Base-by-base conservation (phyloP, 2,888 invertebrate genomes). In the Sympetrum striolatum region DNA sequence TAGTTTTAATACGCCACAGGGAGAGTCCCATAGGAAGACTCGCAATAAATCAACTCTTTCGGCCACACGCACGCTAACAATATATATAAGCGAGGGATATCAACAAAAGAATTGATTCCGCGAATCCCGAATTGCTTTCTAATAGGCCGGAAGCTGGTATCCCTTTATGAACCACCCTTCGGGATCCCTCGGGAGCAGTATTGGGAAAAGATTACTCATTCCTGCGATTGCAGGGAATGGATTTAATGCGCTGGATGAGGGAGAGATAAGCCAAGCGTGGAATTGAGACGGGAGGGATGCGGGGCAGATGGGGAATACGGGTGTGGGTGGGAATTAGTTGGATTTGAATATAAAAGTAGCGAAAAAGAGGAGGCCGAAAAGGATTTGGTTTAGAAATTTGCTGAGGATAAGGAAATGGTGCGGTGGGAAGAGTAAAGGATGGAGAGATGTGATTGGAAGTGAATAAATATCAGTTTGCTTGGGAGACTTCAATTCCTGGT, bases 101-200 rank as follows among this genome's bases (percentile, higher is more conserved):
- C 73, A 73, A 73, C 86, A 86, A 86, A 82, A 86, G 86, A 86
- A 86, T 86, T 86, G 86, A 86, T 86, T 86, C 60, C 60, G 86
- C 22, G 86, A 64, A 37, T 15, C 22, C 86, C 86, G 86, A 60
- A 86, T 86, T 86, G 86, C 60, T 86, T 86, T 86, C 86, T 86
- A 86, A 86, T 86, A 86, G 60, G 60, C 60, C 60, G 60, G 60
- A 22, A 48, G 64, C 31, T 31, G 31, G 60, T 37, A 18, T 86
- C 86, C 64, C 86, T 15, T 12, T 37, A 60, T 22, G 86, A 37
- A 35, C 86, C 37, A 22, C 60, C 86, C 86, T 12, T 86, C 12
- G n/a, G 22, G 22, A 25, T 48, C 31, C 22, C 53, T 58, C 15
- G 86, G 86, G 86, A 37, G 37, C 86, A n/a, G 37, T 86, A 64